Evolutionary conservation across 2,797 vertebrate species (phyloP), one percentile per base, ranked within the genome.

Genomic region (Myiotriccus ornatus): DNA sequence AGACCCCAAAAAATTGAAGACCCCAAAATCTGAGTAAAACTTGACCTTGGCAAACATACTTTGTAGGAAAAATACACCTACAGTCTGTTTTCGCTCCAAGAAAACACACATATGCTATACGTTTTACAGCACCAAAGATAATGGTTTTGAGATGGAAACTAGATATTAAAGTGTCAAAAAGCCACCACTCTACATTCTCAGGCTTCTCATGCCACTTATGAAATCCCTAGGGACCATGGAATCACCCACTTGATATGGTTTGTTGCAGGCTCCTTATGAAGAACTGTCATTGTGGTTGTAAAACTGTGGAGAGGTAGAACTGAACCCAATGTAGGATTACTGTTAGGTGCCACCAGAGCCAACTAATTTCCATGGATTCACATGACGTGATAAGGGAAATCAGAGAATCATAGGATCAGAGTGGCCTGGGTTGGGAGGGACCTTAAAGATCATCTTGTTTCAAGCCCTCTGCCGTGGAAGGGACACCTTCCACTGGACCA

Each of bases 131-230:
- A 44, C 6, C 28, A 20, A 69, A 70, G 17, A 44, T 25, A 85
- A n/a, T n/a, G 62, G 15, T 9, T 53, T 32, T 4, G 37, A 87
- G 35, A 28, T 8, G 24, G 30, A 92, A 83, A 56, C 14, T 24
- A 21, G 10, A 65, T 57, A 39, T 25, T 70, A 12, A 57, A 46
- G 20, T 35, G 14, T 6, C 4, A 41, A 69, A 78, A 16, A 67
- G 34, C 7, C 46, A 43, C 17, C 4, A 14, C 7, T 56, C 15
- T 7, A 32, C 5, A 17, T 85, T 89, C 20, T 8, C 44, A 76
- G 35, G 27, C 10, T 70, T 17, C 32, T 78, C 5, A 3, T 56
- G 27, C 22, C 1, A 1, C 1, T 0, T 37, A 12, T 63, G 14
- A 75, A 59, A 65, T 57, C 11, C 14, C 39, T 34, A 41, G 17